Evolutionary conservation across 2,113 vertebrate genomes (phyloP), one percentile per base, ranked within the genome.

Genomic region (Ctenomys sociabilis): DNA sequence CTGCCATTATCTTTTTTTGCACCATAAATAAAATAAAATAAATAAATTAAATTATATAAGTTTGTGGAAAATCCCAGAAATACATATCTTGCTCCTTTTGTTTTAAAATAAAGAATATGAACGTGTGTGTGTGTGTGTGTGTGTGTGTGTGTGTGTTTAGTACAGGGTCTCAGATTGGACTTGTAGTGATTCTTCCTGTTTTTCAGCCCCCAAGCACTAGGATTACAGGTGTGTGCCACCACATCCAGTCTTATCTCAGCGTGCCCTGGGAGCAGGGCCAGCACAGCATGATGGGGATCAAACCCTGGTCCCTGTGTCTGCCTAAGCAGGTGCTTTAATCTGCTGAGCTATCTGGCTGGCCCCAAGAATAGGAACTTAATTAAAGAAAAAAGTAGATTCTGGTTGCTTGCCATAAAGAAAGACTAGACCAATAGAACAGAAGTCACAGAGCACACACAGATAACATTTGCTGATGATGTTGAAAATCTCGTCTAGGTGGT

Each of bases 371-470:
- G 9, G 57, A 90, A 63, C 9, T 54, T 73, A 81, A 64, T 94
- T 85, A 54, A 40, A 93, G 83, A 63, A 85, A 86, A 96, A 83
- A 77, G 37, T 91, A 32, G 54, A 68, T 91, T 92, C 80, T 86
- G 4, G 40, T 61, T 93, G 68, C 77, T 92, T 90, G 61, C 54
- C 37, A n/a, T 77, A 63, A 93, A 77, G 43, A 91, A 78, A 73
- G n/a, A 83, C 9, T 91, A 86, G 64, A 80, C 30, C 17, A 54
- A 9, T 43, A 32, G 28, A 43, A 21, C 49, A 80, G 35, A 81
- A 70, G 57, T 81, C 49, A 40, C 10, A 73, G 90, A 63, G 57
- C 70, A 64, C 5, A 91, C 70, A 64, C 5, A 91, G 91, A 66
- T 75, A 4, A 82, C 72, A 85, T 54, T 87, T 30, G 85, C 40